Evolutionary conservation across 2,113 vertebrate species (phyloP).

Genomic region (Rattus norvegicus): GRCr8 NC_086028.1:48483001-48483500

Average conservation of each 20-base stretch:
- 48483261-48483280: not conserved
- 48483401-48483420: not conserved
- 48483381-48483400: not conserved
- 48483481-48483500: not conserved
- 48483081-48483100: not conserved
- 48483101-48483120: not conserved
- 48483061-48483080: not conserved
- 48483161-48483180: not conserved
- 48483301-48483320: too few relatives aligned
- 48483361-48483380: not conserved
- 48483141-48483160: not conserved
- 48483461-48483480: not conserved
- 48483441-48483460: not conserved
- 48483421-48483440: not conserved
- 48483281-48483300: not conserved
- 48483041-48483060: not conserved
- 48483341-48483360: not conserved
- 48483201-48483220: not conserved
- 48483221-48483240: not conserved
- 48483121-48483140: not conserved
- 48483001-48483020: not conserved
- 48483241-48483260: not conserved
- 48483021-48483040: accelerated
- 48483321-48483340: not conserved
- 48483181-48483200: not conserved